These are phyloP conservation scores for Prorops nasuta DNA, from an alignment of 1,140 invertebrate species.

Conservation along the genomic window DNA sequence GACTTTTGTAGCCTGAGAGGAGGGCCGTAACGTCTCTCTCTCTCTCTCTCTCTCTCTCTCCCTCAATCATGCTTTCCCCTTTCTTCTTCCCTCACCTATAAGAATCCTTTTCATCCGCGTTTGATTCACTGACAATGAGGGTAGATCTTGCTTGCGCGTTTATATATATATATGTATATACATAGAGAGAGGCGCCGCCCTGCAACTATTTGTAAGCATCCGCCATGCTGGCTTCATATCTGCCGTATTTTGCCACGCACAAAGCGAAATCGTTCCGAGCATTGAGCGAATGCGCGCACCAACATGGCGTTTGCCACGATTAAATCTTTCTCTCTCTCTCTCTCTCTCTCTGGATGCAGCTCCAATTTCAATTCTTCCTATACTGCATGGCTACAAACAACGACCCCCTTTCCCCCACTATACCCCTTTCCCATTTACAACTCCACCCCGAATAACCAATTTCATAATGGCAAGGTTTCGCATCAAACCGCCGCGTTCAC, in stretches of 20 bases:
- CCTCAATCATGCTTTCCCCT: neutral
- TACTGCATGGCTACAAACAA: constrained; percentile 50
- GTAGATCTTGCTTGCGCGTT: constrained; percentile 9
- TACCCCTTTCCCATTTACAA: neutral
- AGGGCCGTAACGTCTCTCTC: too few species aligned
- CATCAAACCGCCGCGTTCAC: too few species aligned
- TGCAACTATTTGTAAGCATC: constrained; percentile 56
- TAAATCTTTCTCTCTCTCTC: too few species aligned
- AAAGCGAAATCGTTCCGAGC: constrained; percentile 25
- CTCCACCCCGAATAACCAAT: neutral
- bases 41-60: neutral
- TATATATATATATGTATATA: neutral
- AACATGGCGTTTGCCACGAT: too few species aligned
- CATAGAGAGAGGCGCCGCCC: constrained; percentile 41
- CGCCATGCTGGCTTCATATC: constrained; percentile 56
- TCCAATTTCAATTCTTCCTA: constrained; percentile 44
- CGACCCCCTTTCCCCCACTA: constrained; percentile 26
- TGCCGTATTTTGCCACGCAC: constrained; percentile 43
- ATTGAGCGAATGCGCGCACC: constrained; percentile 5
- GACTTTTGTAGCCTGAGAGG: too few species aligned
- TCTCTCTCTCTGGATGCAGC: too few species aligned
- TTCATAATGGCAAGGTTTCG: neutral
- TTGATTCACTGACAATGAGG: neutral
- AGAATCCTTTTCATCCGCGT: neutral
- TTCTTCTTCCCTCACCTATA: neutral